Percentiles rank a stretch among this genome's conserved stretches.
Evolutionary conservation across 2,888 invertebrate genomes (phyloP).

Genomic region (Subacronicta megacephala): DNA sequence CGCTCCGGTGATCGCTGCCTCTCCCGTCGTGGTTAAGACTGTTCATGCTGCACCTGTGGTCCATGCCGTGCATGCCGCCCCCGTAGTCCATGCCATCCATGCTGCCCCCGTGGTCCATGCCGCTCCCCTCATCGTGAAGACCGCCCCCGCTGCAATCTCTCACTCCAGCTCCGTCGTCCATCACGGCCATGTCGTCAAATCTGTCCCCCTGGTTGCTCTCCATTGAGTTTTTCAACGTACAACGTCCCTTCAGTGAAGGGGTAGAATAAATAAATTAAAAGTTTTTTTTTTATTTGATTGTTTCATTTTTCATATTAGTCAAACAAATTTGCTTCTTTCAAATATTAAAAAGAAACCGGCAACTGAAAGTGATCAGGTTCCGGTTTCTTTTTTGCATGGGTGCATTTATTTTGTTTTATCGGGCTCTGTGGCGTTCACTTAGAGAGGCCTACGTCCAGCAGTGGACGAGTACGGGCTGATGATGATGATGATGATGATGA

Average conservation of each 20-base stretch:
- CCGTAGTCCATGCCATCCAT: constrained; percentile 72
- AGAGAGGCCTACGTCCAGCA: too few species aligned
- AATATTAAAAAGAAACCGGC: too few species aligned
- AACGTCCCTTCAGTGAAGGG: constrained; percentile 36
- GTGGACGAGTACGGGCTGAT: too few species aligned
- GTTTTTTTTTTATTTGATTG: constrained; percentile 11
- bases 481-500: too few species aligned
- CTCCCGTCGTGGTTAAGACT: constrained; percentile 65
- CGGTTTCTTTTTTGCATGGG: too few species aligned
- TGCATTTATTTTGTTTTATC: too few species aligned
- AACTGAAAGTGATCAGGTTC: too few species aligned
- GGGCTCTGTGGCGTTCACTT: too few species aligned
- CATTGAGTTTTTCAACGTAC: constrained; percentile 62
- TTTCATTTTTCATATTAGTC: not conserved
- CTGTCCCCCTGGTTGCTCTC: constrained; percentile 78
- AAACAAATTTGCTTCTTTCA: too few species aligned
- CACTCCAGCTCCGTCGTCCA: constrained; percentile 83
- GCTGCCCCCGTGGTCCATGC: constrained; percentile 63
- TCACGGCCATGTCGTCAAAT: constrained; percentile 76
- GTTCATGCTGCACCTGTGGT: constrained; percentile 76
- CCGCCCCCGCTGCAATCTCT: constrained; percentile 77
- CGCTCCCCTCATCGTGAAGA: constrained; percentile 75
- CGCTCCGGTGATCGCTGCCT: constrained; percentile 70
- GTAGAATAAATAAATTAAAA: constrained; percentile 46
- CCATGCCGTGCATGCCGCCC: constrained; percentile 64